Conservation (phyloP, 2,888 invertebrate genomes). For the Pemphredon lugubris region DNA sequence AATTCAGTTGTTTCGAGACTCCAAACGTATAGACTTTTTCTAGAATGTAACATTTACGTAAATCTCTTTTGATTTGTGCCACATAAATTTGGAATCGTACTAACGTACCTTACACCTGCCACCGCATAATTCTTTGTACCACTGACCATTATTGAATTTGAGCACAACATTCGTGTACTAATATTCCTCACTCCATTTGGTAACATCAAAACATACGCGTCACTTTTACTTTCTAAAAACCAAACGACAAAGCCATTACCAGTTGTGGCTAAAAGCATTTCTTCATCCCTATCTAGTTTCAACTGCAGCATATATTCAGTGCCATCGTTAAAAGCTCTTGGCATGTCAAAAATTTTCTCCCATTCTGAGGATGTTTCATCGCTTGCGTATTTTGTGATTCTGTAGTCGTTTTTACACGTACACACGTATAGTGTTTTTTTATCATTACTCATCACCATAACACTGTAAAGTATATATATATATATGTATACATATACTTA, state of each 20-base stretch:
- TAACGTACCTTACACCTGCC: conserved; percentile 91
- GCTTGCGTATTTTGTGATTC: conserved; percentile 81
- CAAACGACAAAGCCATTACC: conserved; percentile 93
- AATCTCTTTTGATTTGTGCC: too few species aligned
- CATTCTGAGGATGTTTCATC: conserved; percentile 83
- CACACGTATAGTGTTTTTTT: conserved; percentile 88
- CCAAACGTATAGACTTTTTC: conserved; percentile 98
- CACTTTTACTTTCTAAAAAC: conserved; percentile 84
- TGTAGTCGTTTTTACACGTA: conserved; percentile 84
- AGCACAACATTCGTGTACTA: conserved; percentile 93
- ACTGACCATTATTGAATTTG: conserved; percentile 96
- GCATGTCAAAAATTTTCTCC: conserved; percentile 85
- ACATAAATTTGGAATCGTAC: too few species aligned
- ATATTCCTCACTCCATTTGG: conserved; percentile 96
- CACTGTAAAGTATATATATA: conserved; percentile 80
- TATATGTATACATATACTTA: background rate
- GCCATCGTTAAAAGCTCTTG: conserved; percentile 87
- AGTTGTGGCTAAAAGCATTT: conserved; percentile 90
- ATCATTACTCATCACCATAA: conserved; percentile 86
- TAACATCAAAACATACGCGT: conserved; percentile 86
- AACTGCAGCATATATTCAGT: conserved; percentile 91
- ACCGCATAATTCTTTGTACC: conserved; percentile 95
- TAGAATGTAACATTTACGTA: too few species aligned
- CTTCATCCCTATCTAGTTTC: conserved; percentile 91
- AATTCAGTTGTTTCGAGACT: conserved; percentile 90